phyloP scores from a whole-genome alignment of 2,888 invertebrate genomes.

The Drosophila nr. perissopoda region DNA sequence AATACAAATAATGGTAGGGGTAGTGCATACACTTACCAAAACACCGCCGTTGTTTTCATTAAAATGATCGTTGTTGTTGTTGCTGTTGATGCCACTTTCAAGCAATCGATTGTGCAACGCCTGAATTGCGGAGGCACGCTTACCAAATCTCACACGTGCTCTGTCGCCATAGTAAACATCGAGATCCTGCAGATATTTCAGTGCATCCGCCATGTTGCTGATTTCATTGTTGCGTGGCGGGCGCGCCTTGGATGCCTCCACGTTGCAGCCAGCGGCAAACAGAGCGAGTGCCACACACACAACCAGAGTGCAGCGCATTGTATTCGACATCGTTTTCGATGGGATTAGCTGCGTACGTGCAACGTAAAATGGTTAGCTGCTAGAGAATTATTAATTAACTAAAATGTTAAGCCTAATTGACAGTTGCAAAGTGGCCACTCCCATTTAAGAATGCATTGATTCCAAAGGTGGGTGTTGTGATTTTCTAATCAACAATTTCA shows the following conservation, averaged over 20 bases:
- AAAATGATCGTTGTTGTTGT: constrained; percentile 32
- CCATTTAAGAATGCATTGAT: neutral
- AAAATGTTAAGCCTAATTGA: neutral
- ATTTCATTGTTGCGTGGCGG: constrained; percentile 86
- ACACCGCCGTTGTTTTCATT: constrained; percentile 57
- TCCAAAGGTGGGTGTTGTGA: neutral
- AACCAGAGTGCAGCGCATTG: constrained; percentile 69
- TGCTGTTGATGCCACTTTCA: constrained; percentile 63
- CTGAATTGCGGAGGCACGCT: constrained; percentile 78
- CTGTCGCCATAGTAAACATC: constrained; percentile 89
- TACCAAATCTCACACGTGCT: constrained; percentile 87
- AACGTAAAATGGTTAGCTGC: neutral
- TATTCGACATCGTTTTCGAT: constrained; percentile 58
- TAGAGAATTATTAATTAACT: neutral
- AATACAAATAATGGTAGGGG: neutral
- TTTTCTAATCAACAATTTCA: neutral
- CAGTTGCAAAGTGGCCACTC: neutral
- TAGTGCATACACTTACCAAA: constrained; percentile 40
- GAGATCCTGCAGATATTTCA: constrained; percentile 88
- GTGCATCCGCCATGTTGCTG: constrained; percentile 88
- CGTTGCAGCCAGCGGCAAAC: constrained; percentile 67
- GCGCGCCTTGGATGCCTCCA: constrained; percentile 80
- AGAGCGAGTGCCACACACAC: constrained; percentile 65
- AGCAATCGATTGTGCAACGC: constrained; percentile 73
- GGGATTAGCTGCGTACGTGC: constrained; percentile 17